Percentiles rank a stretch among this genome's conserved stretches.
Evolutionary conservation across 2,888 invertebrate species (phyloP).

Genomic region (Pachymerium ferrugineum): DNA sequence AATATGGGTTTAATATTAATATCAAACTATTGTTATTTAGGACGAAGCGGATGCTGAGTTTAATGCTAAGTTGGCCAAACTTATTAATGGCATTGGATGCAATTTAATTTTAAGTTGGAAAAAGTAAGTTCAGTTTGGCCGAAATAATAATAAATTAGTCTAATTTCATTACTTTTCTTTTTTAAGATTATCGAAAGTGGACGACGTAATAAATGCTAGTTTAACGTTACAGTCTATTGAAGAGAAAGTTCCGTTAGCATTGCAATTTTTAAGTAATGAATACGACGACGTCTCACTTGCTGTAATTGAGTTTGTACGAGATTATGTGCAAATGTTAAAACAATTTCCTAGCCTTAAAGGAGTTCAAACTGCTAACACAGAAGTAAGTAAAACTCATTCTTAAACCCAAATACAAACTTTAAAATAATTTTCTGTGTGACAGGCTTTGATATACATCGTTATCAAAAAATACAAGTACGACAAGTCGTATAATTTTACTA

Average conservation of each 20-base stretch:
- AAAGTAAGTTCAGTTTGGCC: constrained; percentile 44
- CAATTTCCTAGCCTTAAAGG: constrained; percentile 43
- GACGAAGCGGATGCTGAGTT: constrained; percentile 53
- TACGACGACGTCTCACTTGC: constrained; percentile 53
- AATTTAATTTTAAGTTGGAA: constrained; percentile 50
- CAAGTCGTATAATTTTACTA: constrained; percentile 51
- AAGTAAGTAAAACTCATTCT: constrained; percentile 35
- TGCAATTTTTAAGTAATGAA: constrained; percentile 51
- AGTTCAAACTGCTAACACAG: constrained; percentile 46
- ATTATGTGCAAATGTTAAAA: constrained; percentile 52
- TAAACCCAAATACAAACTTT: background rate
- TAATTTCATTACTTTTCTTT: background rate
- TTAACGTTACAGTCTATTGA: constrained; percentile 45
- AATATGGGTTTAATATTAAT: background rate
- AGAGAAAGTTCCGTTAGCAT: constrained; percentile 49
- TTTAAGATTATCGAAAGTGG: constrained; percentile 43
- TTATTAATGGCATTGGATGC: constrained; percentile 52
- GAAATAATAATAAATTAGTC: background rate
- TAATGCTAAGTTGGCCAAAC: constrained; percentile 50
- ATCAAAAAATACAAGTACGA: constrained; percentile 53
- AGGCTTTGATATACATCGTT: constrained; percentile 49
- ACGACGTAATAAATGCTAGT: constrained; percentile 41
- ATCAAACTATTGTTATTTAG: too few species aligned
- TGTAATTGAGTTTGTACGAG: constrained; percentile 51
- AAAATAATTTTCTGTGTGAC: constrained; percentile 37